Conservation (phyloP, 2,888 invertebrate species). For the Synergus umbraculus region DNA sequence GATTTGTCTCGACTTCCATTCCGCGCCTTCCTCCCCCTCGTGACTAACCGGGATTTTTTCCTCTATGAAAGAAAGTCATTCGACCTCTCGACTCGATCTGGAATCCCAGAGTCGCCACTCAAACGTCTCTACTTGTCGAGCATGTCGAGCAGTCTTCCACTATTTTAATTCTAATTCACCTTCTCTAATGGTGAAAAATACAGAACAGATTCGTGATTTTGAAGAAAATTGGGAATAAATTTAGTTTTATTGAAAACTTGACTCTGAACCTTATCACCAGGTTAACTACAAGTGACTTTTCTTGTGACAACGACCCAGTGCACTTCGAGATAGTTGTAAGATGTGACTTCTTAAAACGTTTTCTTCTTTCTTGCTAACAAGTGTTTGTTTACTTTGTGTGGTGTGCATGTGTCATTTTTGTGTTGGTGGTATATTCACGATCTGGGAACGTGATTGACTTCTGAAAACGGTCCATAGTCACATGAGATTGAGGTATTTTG, state of each 20-base stretch:
- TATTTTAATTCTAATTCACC: neutral
- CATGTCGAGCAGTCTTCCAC: neutral
- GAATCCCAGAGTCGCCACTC: neutral
- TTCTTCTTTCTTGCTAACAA: constrained; percentile 11
- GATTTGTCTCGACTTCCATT: constrained; percentile 47
- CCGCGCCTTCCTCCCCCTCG: constrained; percentile 43
- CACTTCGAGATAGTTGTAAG: constrained; percentile 15
- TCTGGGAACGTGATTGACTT: constrained; percentile 46
- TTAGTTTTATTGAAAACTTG: neutral
- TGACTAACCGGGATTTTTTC: constrained; percentile 23
- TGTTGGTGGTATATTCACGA: constrained; percentile 47
- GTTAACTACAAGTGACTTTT: neutral
- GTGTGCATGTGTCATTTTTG: constrained; percentile 40
- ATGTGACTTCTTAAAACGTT: constrained; percentile 36
- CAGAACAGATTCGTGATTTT: neutral
- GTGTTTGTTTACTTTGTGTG: constrained; percentile 27
- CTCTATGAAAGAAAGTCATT: constrained; percentile 3
- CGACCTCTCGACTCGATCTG: neutral
- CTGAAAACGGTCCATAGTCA: constrained; percentile 45
- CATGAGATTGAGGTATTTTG: constrained; percentile 45
- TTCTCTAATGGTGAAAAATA: neutral
- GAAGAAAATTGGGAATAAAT: neutral
- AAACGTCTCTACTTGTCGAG: neutral
- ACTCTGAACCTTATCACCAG: neutral
- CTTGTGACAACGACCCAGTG: constrained; percentile 11